These are phyloP conservation scores for Oryzias melastigma DNA, from an alignment of 2,113 vertebrate species.

Conservation along the genomic window DNA sequence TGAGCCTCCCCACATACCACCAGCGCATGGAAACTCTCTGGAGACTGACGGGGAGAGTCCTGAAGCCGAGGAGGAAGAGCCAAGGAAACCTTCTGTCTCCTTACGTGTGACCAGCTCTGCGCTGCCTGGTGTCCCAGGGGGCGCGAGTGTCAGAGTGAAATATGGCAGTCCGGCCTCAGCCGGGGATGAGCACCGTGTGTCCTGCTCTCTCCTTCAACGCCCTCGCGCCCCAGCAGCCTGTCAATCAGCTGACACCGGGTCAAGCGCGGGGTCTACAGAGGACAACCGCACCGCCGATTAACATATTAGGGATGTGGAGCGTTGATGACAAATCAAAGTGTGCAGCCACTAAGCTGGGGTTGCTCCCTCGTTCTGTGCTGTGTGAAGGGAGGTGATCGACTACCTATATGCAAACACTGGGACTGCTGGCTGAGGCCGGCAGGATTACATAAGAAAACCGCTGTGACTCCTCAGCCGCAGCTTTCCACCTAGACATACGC, in stretches of 20 bases:
- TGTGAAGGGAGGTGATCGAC: slow-evolving; percentile 36
- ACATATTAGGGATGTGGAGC: slow-evolving; percentile 46
- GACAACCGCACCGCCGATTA: slow-evolving; percentile 35
- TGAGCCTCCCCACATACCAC: slow-evolving; percentile 15
- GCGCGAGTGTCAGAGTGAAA: slow-evolving; percentile 36
- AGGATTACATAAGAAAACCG: slow-evolving; percentile 54
- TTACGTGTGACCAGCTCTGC: slow-evolving; percentile 13
- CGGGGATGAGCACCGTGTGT: slow-evolving; percentile 9
- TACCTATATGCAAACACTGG: slow-evolving; percentile 52
- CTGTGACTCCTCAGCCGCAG: slow-evolving; percentile 27
- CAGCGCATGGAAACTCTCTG: slow-evolving; percentile 1
- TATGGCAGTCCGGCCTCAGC: slow-evolving; percentile 5
- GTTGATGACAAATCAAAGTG: slow-evolving; percentile 53
- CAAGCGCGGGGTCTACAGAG: slow-evolving; percentile 19
- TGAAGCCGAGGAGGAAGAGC: not conserved
- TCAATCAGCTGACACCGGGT: slow-evolving; percentile 33
- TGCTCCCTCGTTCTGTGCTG: slow-evolving; percentile 49
- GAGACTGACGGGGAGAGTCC: slow-evolving; percentile 10
- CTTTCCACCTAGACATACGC: slow-evolving; percentile 1
- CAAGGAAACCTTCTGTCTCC: slow-evolving; percentile 8
- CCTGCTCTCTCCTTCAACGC: slow-evolving; percentile 2
- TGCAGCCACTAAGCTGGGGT: slow-evolving; percentile 52
- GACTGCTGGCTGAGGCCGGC: slow-evolving; percentile 58
- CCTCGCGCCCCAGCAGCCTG: slow-evolving; percentile 10
- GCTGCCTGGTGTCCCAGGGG: slow-evolving; percentile 17